phyloP scores from a whole-genome alignment of 2,888 invertebrate species.

The Diadromus collaris region DNA sequence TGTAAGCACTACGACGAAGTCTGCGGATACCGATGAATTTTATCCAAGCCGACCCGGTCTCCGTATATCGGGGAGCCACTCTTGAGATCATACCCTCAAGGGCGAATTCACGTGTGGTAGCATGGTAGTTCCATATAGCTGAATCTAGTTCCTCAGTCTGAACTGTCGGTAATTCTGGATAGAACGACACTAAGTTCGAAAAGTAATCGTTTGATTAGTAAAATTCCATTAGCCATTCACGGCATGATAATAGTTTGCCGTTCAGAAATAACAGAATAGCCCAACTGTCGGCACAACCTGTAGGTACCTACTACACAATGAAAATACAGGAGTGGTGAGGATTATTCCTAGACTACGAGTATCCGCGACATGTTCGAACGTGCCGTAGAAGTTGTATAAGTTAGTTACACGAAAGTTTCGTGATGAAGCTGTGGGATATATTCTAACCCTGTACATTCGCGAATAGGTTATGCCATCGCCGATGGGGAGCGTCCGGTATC shows the following conservation, averaged over 20 bases:
- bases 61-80: conserved; percentile 30
- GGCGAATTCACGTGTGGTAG: conserved; percentile 39
- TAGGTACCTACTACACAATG: neutral
- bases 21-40: conserved; percentile 28
- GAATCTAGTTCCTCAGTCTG: neutral
- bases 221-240: too few relatives aligned
- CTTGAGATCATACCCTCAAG: conserved; percentile 26
- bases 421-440: conserved; percentile 46
- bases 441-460: conserved; percentile 10
- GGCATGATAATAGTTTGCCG: neutral
- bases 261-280: neutral
- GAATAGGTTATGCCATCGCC: conserved; percentile 28
- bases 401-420: conserved; percentile 48
- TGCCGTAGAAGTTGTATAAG: conserved; percentile 33
- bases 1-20: conserved; percentile 16
- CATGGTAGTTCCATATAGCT: neutral
- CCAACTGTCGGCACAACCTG: neutral
- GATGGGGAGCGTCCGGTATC: conserved; percentile 40
- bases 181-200: too few relatives aligned
- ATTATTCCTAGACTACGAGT: conserved; percentile 26
- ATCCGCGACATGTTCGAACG: conserved; percentile 36
- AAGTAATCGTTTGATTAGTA: neutral
- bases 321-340: neutral
- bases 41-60: conserved; percentile 26
- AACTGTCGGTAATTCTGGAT: neutral